Evolutionary conservation across 2,888 invertebrate genomes (phyloP), one percentile per base, ranked within the genome.

Genomic region (Blastobasis lacticolella): DNA sequence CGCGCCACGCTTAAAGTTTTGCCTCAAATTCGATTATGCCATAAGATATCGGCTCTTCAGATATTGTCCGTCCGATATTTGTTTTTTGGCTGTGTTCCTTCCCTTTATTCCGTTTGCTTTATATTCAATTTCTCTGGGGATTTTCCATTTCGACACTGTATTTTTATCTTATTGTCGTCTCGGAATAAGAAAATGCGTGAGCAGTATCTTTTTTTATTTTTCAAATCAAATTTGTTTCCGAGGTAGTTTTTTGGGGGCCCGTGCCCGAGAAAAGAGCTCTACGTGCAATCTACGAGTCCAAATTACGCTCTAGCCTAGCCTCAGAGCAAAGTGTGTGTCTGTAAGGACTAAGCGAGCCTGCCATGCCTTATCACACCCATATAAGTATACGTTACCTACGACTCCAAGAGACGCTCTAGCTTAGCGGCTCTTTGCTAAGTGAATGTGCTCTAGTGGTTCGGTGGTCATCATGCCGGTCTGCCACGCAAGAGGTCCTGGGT

Each of bases 21-120:
- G 57, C 51, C 60, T 62, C 64, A 66, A 66, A 75, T 75, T 74
- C 72, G 75, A 78, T 77, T 75, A 75, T 75, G 71, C 68, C 61
- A 63, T 54, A 67, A 68, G 73, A 73, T 72, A 74, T 72, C 67
- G 62, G 58, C 58, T 56, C 52, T 58, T 48, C 49, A 56, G 63
- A 69, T 71, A 72, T 67, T 71, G 69, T 71, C 67, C 68, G 67
- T 57, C 57, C 61, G 69, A 73, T 74, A 75, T 76, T 74, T 75
- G 73, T 71, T 73, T 71, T 67, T 66, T 64, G 61, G 61, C 51
- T 60, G 61, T 64, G 61, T 70, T 75, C 37, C 48, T 48, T 54
- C 23, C 23, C 23, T 23, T 23, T 50, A 50, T 50, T 50, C 48
- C 48, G 50, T 54, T 50, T 54, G 50, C 49, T 53, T 54, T 54